These are phyloP conservation scores for Crocodylus rhombifer DNA, from an alignment of 2,797 vertebrate genomes.

Conservation along the genomic window DNA sequence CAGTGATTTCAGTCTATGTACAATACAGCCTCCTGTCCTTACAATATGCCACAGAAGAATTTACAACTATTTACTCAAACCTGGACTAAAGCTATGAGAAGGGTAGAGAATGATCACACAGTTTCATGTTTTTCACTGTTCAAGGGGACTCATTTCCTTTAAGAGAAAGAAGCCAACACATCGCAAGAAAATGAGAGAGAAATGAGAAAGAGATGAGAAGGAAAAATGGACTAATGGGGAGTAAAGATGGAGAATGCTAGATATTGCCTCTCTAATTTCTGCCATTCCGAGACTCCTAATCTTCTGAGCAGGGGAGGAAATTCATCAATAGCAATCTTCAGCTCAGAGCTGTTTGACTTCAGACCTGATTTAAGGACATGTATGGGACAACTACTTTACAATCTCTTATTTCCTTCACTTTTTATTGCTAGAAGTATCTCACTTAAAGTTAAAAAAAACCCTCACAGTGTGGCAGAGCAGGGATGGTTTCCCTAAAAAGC, in stretches of 20 bases:
- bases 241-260: not conserved
- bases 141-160: not conserved
- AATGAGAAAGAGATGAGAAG: not conserved
- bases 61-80: not conserved
- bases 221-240: not conserved
- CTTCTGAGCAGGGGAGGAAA: not conserved
- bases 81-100: not conserved
- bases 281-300: not conserved
- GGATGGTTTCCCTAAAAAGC: not conserved
- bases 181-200: not conserved
- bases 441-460: not conserved
- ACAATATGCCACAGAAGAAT: not conserved
- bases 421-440: not conserved
- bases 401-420: not conserved
- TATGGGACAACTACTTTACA: not conserved
- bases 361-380: not conserved
- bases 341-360: not conserved
- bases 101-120: not conserved
- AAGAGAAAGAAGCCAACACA: not conserved
- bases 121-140: not conserved
- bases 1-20: not conserved
- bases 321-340: not conserved
- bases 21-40: not conserved
- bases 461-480: not conserved
- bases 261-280: not conserved